Evolutionary conservation across 2,888 invertebrate species (phyloP), one percentile per base, ranked within the genome.

Genomic region (Platycheirus rosarum): DNA sequence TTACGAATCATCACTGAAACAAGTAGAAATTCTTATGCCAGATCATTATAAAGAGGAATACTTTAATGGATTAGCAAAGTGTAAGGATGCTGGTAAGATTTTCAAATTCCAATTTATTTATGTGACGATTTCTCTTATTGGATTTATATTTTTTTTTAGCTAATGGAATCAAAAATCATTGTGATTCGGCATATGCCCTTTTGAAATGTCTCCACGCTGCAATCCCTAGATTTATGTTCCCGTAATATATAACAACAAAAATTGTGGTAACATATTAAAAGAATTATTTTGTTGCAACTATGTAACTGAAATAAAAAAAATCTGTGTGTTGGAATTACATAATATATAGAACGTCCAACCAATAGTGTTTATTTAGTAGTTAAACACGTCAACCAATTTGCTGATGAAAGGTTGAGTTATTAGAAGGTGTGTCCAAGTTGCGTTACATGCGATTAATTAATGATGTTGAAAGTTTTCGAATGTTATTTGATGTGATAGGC

Each of bases 21-120:
- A 90, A 84, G 86, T 91, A 14, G 90, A 90, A 0, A 44, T 90
- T 0, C 71, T 90, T 13, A 63, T 91, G 85, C 90, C 90, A 18
- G 90, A 90, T 18, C 51, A 75, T 23, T 87, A 87, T 49, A 90
- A 90, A 84, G 85, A 86, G 0, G 85, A 87, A 5, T 89, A 89
- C 69, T 85, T 84, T 44, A 71, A 70, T n/a, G 89, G 89, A 6
- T 49, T 89, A 29, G 18, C 37, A 0, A 68, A 82, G 1, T 91
- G 90, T 78, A 89, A 89, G 63, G 86, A 88, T 69, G 62, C 87
- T 4, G 75, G 85, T 86, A 71, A 69, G 13, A 7, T 32, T 7
- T 32, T 32, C 8, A 8, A 7, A 32, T 1, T 7, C 29, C 29
- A 32, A 32, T 8, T 32, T 6, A 32, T 6, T 32, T 32, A 8